Conservation (phyloP, 2,888 invertebrate species). For the Zaprionus bogoriensis region DNA sequence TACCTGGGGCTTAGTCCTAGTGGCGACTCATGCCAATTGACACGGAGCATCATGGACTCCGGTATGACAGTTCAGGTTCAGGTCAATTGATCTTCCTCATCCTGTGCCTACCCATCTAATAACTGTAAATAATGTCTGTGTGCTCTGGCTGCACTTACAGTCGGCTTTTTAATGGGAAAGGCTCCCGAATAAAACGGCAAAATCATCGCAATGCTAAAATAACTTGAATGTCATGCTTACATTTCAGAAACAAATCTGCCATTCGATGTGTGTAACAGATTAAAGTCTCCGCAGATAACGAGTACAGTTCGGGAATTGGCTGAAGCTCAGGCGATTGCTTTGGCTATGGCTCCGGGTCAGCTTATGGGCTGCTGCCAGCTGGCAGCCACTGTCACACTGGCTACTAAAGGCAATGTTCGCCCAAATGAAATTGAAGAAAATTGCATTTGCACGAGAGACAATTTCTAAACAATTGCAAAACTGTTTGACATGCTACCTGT, state of each 20-base stretch:
- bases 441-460: constrained; percentile 78
- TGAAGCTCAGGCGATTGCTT: constrained; percentile 9
- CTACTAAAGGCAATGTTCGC: constrained; percentile 57
- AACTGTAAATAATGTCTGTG: constrained; percentile 41
- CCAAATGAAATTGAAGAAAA: constrained; percentile 78
- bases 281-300: constrained; percentile 57
- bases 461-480: constrained; percentile 80
- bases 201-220: constrained; percentile 37
- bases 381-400: constrained; percentile 44
- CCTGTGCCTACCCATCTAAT: constrained; percentile 36
- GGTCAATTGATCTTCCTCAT: constrained; percentile 46
- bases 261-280: constrained; percentile 67
- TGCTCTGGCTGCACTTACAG: constrained; percentile 16
- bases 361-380: constrained; percentile 49
- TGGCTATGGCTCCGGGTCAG: constrained; percentile 5
- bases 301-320: constrained; percentile 25
- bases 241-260: constrained; percentile 69
- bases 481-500: constrained; percentile 75
- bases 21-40: constrained; percentile 48
- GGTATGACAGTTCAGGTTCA: constrained; percentile 49
- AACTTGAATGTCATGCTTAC: constrained; percentile 75
- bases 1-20: constrained; percentile 4
- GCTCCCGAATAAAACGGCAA: constrained; percentile 9
- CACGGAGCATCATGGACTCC: constrained; percentile 46
- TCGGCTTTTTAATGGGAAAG: constrained; percentile 37